Percentiles rank a stretch among this genome's conserved stretches.
These are phyloP conservation scores for Drosophila hamatofila DNA, from an alignment of 2,888 invertebrate species.

Conservation along the genomic window DNA sequence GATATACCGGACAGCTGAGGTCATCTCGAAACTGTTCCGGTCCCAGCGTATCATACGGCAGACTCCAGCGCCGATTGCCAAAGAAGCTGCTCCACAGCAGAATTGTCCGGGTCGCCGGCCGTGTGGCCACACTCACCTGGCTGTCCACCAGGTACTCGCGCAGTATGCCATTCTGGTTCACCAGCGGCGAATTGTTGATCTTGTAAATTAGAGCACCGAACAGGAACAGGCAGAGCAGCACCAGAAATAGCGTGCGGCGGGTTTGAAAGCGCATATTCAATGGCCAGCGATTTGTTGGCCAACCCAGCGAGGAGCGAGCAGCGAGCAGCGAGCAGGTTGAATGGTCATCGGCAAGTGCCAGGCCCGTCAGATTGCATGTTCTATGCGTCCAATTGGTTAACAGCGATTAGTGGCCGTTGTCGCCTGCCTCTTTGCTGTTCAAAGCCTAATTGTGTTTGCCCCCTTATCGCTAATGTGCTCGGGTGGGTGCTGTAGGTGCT, in stretches of 20 bases:
- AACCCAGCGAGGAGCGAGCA: neutral
- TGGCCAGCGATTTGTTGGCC: neutral
- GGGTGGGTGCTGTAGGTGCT: neutral
- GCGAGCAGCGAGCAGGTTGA: slow-evolving; percentile 18
- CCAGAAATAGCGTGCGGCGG: slow-evolving; percentile 30
- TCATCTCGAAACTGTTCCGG: slow-evolving; percentile 71
- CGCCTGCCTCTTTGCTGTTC: slow-evolving; percentile 10
- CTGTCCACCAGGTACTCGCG: slow-evolving; percentile 48
- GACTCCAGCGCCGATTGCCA: slow-evolving; percentile 74
- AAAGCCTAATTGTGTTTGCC: slow-evolving; percentile 23
- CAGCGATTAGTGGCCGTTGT: slow-evolving; percentile 10
- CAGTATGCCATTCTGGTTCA: slow-evolving; percentile 80
- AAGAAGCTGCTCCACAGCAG: slow-evolving; percentile 83
- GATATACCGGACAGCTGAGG: slow-evolving; percentile 82
- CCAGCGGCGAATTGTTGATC: slow-evolving; percentile 64
- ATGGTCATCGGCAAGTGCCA: slow-evolving; percentile 52
- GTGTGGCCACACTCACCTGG: neutral
- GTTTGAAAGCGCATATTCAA: slow-evolving; percentile 32
- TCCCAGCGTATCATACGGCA: slow-evolving; percentile 74
- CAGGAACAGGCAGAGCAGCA: slow-evolving; percentile 39
- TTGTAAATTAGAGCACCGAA: slow-evolving; percentile 86
- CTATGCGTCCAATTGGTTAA: slow-evolving; percentile 17
- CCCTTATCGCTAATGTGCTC: slow-evolving; percentile 28
- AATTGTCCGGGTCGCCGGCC: slow-evolving; percentile 65
- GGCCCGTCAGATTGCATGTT: slow-evolving; percentile 14